Evolutionary conservation across 1,140 invertebrate species (phyloP).

Genomic region (Paraescarpia echinospica): DNA sequence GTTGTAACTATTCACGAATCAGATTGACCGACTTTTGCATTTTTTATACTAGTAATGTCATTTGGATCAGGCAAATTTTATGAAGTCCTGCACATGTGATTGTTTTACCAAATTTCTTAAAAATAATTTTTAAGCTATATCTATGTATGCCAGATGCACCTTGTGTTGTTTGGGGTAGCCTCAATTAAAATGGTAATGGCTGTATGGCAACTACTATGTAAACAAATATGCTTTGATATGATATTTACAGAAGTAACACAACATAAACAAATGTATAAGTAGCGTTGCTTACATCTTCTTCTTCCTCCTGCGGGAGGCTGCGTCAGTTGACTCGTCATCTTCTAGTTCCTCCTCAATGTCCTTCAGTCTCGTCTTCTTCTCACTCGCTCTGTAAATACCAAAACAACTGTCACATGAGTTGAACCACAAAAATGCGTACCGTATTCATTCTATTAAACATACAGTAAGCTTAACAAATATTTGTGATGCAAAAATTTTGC

Average conservation of each 20-base stretch:
- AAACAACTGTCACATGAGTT: background rate
- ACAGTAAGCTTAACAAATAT: too few relatives aligned
- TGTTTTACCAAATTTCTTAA: too few relatives aligned
- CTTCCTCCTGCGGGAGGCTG: constrained; percentile 58
- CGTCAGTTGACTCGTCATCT: constrained; percentile 43
- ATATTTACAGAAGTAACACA: background rate
- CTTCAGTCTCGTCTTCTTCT: constrained; percentile 28
- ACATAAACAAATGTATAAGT: background rate
- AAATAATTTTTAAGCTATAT: too few relatives aligned
- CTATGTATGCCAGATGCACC: too few relatives aligned
- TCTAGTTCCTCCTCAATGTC: background rate
- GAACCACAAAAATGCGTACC: background rate
- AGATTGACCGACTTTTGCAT: too few relatives aligned
- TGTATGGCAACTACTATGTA: background rate
- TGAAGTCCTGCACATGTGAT: too few relatives aligned
- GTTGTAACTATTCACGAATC: too few relatives aligned
- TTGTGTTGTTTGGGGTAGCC: too few relatives aligned
- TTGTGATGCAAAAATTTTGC: too few relatives aligned
- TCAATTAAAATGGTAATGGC: background rate
- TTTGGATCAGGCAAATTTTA: too few relatives aligned
- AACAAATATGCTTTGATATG: background rate
- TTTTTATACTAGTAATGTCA: too few relatives aligned
- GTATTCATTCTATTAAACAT: too few relatives aligned
- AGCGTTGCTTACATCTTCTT: constrained; percentile 56
- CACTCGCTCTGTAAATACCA: background rate